Base-by-base conservation (phyloP, 2,113 vertebrate species). In the Sphaerodactylus townsendi region DNA sequence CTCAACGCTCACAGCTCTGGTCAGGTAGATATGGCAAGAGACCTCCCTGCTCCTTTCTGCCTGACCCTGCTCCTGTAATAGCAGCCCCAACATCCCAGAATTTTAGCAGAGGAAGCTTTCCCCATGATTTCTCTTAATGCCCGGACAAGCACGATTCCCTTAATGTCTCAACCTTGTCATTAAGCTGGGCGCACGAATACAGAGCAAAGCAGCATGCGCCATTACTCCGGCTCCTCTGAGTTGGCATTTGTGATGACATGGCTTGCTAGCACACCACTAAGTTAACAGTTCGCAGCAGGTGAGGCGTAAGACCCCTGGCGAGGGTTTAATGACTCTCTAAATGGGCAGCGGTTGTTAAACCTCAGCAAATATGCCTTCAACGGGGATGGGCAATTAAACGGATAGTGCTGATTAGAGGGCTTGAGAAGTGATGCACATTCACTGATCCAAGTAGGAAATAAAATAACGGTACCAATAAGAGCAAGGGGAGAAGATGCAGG, bases 381-480 rank as follows among this genome's bases (percentile, higher is more conserved):
- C 70, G n/a, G 41, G 88, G 39, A 66, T 3, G 21, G 79, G 46
- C 19, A n/a, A 46, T 79, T 87, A 82, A 65, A 46, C 56, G 53
- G 79, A n/a, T 74, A 68, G 56, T 17, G 39, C 59, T 44, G 75
- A 62, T 39, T 17, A 74, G 78, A 50, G 39, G 2, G 15, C 68
- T 19, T 65, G 78, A 56, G 44, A 2, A 25, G 77, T 80, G 84
- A 72, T 59, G 66, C 82, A 14, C 17, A 5, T n/a, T 44, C 65
- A 62, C 66, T n/a, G 28, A 65, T 35, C 37, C 35, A 39, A 44
- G 68, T 62, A 53, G 35, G 69, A 79, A 87, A 41, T 76, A 86
- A 48, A 73, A 44, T 37, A 72, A 74, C 82, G 68, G 44, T 85
- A 10, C 78, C 62, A 81, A 74, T 30, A 74, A 85, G 37, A 72